Conservation (phyloP, 2,113 vertebrate genomes). For the Diadophis punctatus region DNA sequence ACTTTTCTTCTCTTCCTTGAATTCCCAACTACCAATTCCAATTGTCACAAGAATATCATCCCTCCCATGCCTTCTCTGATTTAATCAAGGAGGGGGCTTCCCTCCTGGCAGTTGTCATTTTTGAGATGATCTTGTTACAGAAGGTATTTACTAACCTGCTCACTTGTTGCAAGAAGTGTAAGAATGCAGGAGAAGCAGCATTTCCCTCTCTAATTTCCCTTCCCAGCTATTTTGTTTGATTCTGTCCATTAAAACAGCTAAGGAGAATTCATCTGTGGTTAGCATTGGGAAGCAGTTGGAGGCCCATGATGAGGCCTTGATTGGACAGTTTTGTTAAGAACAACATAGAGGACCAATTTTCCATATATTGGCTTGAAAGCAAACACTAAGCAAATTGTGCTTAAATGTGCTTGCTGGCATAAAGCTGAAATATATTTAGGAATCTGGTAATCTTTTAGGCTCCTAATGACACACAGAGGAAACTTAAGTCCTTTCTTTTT, state of each 20-base stretch:
- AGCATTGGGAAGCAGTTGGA: background rate
- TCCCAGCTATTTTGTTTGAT: background rate
- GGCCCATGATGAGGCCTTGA: background rate
- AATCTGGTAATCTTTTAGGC: background rate
- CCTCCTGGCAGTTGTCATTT: background rate
- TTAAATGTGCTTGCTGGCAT: slow-evolving; percentile 18
- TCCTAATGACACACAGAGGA: background rate
- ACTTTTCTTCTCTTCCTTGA: background rate
- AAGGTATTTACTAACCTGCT: background rate
- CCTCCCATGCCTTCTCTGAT: background rate
- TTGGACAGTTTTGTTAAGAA: background rate
- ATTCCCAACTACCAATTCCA: background rate
- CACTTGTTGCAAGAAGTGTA: background rate
- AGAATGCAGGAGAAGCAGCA: background rate
- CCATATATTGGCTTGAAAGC: background rate
- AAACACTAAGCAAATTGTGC: background rate
- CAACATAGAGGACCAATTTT: background rate
- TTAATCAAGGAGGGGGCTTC: background rate
- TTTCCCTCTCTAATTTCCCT: background rate
- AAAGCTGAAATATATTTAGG: background rate
- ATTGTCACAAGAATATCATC: background rate
- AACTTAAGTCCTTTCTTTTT: background rate
- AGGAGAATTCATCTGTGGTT: background rate
- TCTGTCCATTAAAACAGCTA: background rate
- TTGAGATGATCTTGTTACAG: background rate